Evolutionary conservation across 2,113 vertebrate species (phyloP).

Genomic region (Tupaia tana): DNA sequence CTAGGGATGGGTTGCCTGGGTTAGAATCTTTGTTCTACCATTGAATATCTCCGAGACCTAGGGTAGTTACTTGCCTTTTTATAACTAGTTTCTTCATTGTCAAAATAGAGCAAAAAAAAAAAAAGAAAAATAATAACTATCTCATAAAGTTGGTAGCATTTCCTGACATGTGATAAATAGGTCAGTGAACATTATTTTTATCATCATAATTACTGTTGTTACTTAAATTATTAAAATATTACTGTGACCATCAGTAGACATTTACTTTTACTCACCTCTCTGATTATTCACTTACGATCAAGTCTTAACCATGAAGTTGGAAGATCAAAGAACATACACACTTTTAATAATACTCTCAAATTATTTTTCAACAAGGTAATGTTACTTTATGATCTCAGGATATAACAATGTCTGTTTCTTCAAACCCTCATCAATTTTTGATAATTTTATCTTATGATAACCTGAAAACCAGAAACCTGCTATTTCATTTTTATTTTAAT

Average conservation of each 20-base stretch:
- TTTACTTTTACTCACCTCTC: background rate
- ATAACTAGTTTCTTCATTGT: background rate
- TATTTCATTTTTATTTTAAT: constrained; percentile 32
- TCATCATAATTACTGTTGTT: background rate
- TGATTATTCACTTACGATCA: constrained; percentile 5
- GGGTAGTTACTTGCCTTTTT: background rate
- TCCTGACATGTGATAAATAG: background rate
- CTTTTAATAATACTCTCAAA: background rate
- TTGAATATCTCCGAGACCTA: background rate
- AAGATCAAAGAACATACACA: background rate
- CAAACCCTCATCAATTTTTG: background rate
- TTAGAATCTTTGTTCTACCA: background rate
- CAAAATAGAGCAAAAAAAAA: background rate
- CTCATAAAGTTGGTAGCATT: background rate
- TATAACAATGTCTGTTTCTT: background rate
- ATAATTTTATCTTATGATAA: constrained; percentile 40
- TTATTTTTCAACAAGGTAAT: constrained; percentile 36
- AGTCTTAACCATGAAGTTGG: background rate
- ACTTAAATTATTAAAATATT: constrained; percentile 3
- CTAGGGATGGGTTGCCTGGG: background rate
- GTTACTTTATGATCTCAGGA: background rate
- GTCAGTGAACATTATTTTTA: background rate
- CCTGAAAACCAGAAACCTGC: background rate
- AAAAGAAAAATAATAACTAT: background rate
- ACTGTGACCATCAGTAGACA: background rate